A percentile compares a stretch with the other conserved stretches of the same genome.
Evolutionary conservation across 2,797 vertebrate species (phyloP).

Genomic region (Geotrypetes seraphini): DNA sequence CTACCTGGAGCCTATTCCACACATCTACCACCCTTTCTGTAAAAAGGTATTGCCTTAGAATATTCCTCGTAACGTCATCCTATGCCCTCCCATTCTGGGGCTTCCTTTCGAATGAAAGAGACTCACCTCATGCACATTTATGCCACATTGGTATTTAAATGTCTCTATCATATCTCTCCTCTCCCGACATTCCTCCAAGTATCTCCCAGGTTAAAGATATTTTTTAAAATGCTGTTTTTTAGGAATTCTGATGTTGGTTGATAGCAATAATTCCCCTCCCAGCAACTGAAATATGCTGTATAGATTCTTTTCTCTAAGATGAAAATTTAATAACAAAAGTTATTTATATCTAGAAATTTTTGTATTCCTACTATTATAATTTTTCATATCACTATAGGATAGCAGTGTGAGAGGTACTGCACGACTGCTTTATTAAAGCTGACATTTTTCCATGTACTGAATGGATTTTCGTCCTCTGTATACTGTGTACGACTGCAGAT

Average conservation of each 20-base stretch:
- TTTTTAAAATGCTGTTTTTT: constrained; percentile 10
- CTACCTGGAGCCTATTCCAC: too few species aligned
- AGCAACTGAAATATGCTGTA: constrained; percentile 15
- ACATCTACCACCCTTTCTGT: too few species aligned
- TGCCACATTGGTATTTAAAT: too few species aligned
- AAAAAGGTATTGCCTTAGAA: too few species aligned
- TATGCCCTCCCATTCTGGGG: too few species aligned
- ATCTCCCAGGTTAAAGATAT: constrained; percentile 1
- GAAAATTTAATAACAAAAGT: constrained; percentile 28
- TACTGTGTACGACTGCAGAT: neutral
- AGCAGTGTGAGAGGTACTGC: constrained; percentile 15
- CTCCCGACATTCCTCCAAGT: too few species aligned
- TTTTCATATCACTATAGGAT: constrained; percentile 37
- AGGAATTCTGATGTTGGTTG: constrained; percentile 25
- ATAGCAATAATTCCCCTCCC: constrained; percentile 37
- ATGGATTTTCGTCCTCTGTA: constrained; percentile 10
- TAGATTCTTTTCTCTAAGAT: constrained; percentile 6
- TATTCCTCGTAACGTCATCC: too few species aligned
- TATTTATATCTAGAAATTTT: constrained; percentile 46
- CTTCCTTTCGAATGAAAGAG: too few species aligned
- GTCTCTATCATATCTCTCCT: too few species aligned
- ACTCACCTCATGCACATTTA: too few species aligned
- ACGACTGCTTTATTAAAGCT: constrained; percentile 27
- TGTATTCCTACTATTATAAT: constrained; percentile 31
- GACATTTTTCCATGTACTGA: constrained; percentile 25